Conservation (phyloP, 2,113 vertebrate genomes). For the Sitta europaea region DNA sequence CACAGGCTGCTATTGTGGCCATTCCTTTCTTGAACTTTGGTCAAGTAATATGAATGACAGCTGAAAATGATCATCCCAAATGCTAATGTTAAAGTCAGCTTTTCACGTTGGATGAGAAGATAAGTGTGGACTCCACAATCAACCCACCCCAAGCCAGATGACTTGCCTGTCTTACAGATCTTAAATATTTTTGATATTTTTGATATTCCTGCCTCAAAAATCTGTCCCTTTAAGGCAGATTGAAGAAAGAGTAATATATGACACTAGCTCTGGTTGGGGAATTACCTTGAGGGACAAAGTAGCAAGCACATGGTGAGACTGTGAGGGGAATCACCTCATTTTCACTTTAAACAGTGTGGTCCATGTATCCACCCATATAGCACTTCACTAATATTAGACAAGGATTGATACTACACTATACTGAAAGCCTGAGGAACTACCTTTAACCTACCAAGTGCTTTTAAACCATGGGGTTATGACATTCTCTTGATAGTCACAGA, state of each 20-base stretch:
- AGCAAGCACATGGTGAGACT: background rate
- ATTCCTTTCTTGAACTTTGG: background rate
- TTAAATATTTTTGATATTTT: background rate
- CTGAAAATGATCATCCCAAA: background rate
- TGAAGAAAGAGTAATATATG: background rate
- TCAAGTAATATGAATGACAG: background rate
- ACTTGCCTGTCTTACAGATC: background rate
- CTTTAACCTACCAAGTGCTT: background rate
- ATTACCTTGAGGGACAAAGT: background rate
- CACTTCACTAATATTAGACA: background rate
- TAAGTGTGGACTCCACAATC: background rate
- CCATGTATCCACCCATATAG: background rate
- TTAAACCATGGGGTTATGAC: background rate
- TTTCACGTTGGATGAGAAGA: background rate
- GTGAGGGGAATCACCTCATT: background rate
- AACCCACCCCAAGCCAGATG: background rate
- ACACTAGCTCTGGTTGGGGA: background rate
- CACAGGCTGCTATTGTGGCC: background rate
- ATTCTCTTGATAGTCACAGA: background rate
- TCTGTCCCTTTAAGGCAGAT: background rate
- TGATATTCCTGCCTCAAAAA: background rate
- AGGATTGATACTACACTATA: background rate
- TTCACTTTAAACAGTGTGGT: background rate
- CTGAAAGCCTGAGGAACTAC: background rate
- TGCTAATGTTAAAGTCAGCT: background rate